Base-by-base conservation (phyloP, 2,888 invertebrate species). In the Disparrhopalites patrizii region DNA sequence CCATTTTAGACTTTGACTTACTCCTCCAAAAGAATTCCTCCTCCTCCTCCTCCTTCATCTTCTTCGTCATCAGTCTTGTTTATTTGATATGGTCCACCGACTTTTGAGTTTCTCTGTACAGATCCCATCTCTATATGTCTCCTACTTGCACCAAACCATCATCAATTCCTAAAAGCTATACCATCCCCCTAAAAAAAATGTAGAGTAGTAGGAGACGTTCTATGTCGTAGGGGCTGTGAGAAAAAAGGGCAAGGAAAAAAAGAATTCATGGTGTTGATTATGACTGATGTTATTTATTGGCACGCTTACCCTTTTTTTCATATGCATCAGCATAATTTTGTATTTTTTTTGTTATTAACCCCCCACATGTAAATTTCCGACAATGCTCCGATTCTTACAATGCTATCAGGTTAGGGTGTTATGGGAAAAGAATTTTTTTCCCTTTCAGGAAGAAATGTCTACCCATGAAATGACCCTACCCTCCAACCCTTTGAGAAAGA, bases 271-370 rank as follows among this genome's bases (percentile, higher is more conserved):
- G 20, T 20, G 23, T 58, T 38, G 43, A 25, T 57, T 58, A 58
- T 43, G 58, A 58, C 30, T 58, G 40, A 58, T 23, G 52, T 25
- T 28, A 58, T 58, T 58, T 58, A 27, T 15, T 40, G 40, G 43
- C 58, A 58, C 58, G 58, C 58, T 58, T 58, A 13, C 52, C n/a
- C 30, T 27, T n/a, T n/a, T n/a, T n/a, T n/a, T n/a, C n/a, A n/a
- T n/a, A n/a, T n/a, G n/a, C n/a, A n/a, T n/a, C n/a, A n/a, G n/a
- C n/a, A n/a, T n/a, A 28, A 40, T 30, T 25, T 43, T 36, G 33
- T 13, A 28, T 47, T 47, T 20, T 20, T 13, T n/a, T 47, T 47
- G 47, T n/a, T n/a, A 47, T 47, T 47, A n/a, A n/a, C n/a, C n/a
- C n/a, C n/a, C n/a, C n/a, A n/a, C n/a, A n/a, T n/a, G n/a, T n/a